These are phyloP conservation scores for Stenolophus ochropezus DNA, from an alignment of 2,888 invertebrate genomes.

Conservation along the genomic window DNA sequence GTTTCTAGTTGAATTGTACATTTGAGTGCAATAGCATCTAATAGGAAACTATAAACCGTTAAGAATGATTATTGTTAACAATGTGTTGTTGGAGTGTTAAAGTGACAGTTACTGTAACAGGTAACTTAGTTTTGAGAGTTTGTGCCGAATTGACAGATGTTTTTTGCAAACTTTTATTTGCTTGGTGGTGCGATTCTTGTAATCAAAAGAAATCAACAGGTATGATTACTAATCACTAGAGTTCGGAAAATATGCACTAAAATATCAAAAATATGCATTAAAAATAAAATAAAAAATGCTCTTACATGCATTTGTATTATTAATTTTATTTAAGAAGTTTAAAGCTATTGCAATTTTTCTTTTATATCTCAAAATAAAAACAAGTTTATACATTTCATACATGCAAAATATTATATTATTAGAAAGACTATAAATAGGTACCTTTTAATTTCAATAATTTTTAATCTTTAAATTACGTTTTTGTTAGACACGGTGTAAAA, in stretches of 20 bases:
- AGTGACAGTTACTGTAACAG: conserved; percentile 54
- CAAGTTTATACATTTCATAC: too few species aligned
- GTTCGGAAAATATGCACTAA: too few species aligned
- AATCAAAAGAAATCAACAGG: conserved; percentile 8
- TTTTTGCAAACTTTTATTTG: conserved; percentile 35
- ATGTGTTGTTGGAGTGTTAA: conserved; percentile 56
- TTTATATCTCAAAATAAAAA: too few species aligned
- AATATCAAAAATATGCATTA: not conserved
- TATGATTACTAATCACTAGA: conserved; percentile 9
- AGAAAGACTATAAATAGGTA: too few species aligned
- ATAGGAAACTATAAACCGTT: not conserved
- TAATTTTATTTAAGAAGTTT: too few species aligned
- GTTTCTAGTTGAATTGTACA: conserved; percentile 21
- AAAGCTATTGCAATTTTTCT: too few species aligned
- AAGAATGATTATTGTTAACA: conserved; percentile 6
- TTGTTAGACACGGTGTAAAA: too few species aligned
- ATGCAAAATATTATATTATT: too few species aligned
- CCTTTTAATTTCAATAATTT: too few species aligned
- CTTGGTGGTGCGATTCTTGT: conserved; percentile 43
- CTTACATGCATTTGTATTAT: too few species aligned
- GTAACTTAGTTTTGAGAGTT: conserved; percentile 49
- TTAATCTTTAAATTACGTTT: too few species aligned
- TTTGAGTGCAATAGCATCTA: not conserved
- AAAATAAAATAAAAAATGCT: not conserved
- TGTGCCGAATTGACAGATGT: conserved; percentile 53